These are phyloP conservation scores for Pocillopora grandis DNA, from an alignment of 92 coral and sea anemone genomes.

Conservation along the genomic window DNA sequence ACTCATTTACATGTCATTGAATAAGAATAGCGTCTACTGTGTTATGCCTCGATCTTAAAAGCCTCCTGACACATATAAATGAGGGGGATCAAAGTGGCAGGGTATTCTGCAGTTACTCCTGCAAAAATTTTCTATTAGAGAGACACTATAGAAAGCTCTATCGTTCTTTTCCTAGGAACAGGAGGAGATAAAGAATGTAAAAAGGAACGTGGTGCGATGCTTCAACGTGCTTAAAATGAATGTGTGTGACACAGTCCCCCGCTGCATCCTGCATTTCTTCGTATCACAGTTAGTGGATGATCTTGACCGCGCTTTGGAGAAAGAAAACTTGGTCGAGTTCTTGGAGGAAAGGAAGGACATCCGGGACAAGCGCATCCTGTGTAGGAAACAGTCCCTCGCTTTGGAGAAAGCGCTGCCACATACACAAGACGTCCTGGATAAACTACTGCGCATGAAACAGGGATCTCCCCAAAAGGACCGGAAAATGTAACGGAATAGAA, in stretches of 20 bases:
- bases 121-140: too few species aligned
- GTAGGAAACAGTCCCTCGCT: conserved; percentile 38
- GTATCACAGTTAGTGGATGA: conserved; percentile 66
- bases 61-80: too few species aligned
- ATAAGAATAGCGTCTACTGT: too few species aligned
- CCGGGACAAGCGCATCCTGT: conserved; percentile 47
- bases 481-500: background rate
- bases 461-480: conserved; percentile 10
- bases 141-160: too few species aligned
- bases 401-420: conserved; percentile 54
- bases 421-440: conserved; percentile 36
- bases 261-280: conserved; percentile 79
- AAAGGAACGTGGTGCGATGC: conserved; percentile 70
- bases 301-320: conserved; percentile 57
- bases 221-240: conserved; percentile 74
- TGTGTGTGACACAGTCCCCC: conserved; percentile 75
- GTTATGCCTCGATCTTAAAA: too few species aligned
- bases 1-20: too few species aligned
- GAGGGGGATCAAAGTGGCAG: too few species aligned
- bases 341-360: conserved; percentile 65
- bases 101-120: too few species aligned
- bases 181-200: conserved; percentile 55
- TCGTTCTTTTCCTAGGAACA: conserved; percentile 39
- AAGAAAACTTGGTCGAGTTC: conserved; percentile 60
- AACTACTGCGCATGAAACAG: conserved; percentile 54